A percentile compares a stretch with the other conserved stretches of the same genome.
Evolutionary conservation across 2,797 vertebrate genomes (phyloP).

Genomic region (Hyperoplus immaculatus): DNA sequence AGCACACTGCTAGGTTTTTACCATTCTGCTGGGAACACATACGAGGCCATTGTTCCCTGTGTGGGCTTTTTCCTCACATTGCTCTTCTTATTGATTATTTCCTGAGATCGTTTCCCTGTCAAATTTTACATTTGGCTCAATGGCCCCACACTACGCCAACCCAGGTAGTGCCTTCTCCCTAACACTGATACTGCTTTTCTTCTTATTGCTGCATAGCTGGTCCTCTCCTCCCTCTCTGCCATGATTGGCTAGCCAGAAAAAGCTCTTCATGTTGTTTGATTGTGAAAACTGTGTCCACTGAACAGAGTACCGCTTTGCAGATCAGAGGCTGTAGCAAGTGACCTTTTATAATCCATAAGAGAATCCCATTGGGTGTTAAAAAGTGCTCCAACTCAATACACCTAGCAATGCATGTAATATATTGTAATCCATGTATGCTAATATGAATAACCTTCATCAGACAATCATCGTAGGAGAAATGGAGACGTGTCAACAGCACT

Average conservation of each 20-base stretch:
- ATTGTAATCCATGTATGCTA: background rate
- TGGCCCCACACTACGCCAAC: too few relatives aligned
- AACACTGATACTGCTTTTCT: background rate
- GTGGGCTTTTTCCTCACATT: constrained; percentile 16
- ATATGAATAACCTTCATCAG: background rate
- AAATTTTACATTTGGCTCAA: background rate
- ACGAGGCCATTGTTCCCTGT: constrained; percentile 20
- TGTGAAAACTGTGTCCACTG: background rate
- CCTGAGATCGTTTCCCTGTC: background rate
- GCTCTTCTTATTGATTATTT: background rate
- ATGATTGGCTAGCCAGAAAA: background rate
- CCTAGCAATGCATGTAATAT: background rate
- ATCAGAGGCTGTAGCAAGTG: constrained; percentile 2
- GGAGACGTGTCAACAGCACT: background rate
- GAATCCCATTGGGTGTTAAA: constrained; percentile 25
- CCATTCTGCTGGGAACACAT: constrained; percentile 18
- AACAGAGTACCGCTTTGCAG: constrained; percentile 10
- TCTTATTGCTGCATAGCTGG: background rate
- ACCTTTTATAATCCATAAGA: constrained; percentile 27
- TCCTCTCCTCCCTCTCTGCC: background rate
- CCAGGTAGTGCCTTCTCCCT: background rate
- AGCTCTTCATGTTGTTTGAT: background rate
- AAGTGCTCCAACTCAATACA: background rate
- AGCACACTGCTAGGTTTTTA: constrained; percentile 12
- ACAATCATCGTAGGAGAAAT: background rate